Percentiles rank a stretch among this genome's conserved stretches.
phyloP scores from a whole-genome alignment of 1,140 invertebrate species.

The silkworm (Bombyx mori) region DNA sequence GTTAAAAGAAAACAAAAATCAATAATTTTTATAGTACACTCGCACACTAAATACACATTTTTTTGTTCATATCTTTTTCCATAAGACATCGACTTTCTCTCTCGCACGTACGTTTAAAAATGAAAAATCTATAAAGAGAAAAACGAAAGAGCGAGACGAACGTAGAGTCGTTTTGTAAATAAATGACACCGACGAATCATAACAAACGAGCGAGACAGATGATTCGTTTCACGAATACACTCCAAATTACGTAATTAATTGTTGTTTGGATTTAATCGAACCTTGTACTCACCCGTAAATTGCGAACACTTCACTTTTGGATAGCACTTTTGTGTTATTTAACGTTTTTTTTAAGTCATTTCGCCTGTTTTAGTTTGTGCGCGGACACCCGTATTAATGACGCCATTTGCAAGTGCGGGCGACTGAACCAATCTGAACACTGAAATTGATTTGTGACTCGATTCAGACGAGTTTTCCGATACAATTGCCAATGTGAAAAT shows the following conservation, averaged over 20 bases:
- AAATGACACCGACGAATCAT: constrained; percentile 54
- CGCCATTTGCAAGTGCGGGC: constrained; percentile 40
- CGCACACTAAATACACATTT: constrained; percentile 14
- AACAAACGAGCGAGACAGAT: constrained; percentile 52
- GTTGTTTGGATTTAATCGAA: too few species aligned
- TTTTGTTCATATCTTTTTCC: constrained; percentile 65
- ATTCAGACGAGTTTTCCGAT: too few species aligned
- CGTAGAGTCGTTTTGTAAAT: constrained; percentile 55
- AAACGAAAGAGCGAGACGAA: constrained; percentile 53
- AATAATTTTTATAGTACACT: constrained; percentile 58
- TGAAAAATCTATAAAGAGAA: constrained; percentile 58
- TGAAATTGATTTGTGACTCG: too few species aligned
- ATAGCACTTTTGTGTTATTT: constrained; percentile 19
- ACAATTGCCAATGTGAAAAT: too few species aligned
- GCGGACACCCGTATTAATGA: constrained; percentile 40
- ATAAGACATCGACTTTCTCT: constrained; percentile 37
- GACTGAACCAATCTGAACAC: neutral
- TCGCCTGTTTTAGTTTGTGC: constrained; percentile 44
- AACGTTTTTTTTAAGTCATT: constrained; percentile 32
- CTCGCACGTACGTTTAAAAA: constrained; percentile 55
- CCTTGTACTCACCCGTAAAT: too few species aligned
- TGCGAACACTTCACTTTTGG: too few species aligned
- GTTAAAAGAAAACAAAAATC: constrained; percentile 46
- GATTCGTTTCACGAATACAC: constrained; percentile 16
- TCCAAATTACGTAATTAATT: constrained; percentile 32